Evolutionary conservation across 2,113 vertebrate genomes (phyloP), one percentile per base, ranked within the genome.

Genomic region (Pardalotus punctatus): DNA sequence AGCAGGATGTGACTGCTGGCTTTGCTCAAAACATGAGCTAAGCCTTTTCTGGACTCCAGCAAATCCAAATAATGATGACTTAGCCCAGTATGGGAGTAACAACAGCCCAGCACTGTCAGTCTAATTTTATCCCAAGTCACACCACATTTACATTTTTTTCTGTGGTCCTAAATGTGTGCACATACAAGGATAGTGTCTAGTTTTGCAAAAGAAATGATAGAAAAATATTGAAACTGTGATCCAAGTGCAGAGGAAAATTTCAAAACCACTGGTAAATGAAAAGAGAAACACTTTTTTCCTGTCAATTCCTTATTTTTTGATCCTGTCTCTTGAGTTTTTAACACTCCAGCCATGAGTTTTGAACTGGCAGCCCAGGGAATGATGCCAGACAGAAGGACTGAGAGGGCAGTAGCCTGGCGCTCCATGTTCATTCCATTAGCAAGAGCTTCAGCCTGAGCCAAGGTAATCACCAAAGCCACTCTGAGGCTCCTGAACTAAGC

Each of bases 1-100:
- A 88, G 92, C 92, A 96, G 90, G 64, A 95, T 92, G 71, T 81
- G 86, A 90, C 82, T 90, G 60, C 82, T 93, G 76, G 67, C 88
- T 83, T 78, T 81, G 51, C 93, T 94, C 43, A 84, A 92, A 90
- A 95, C 51, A 90, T 27, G 29, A 95, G 42, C 81, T 69, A 85
- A 94, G 87, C 89, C 54, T 91, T 82, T 91, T 86, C 82, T 88
- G 76, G 76, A 70, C 45, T 90, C 67, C 73, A 89, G 64, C n/a
- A 93, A 90, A 94, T 92, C 50, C 79, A 94, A 77, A 94, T 85
- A 70, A 62, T 33, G 62, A 91, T 14, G 54, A 90, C 58, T 96
- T 91, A 89, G 91, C 53, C 47, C 64, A 74, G 35, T 43, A 80
- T 40, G 35, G 48, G 64, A n/a, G 51, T 74, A 56, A 36, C 57